Evolutionary conservation across 2,888 invertebrate genomes (phyloP).

Genomic region (Eugnorisma glareosa): DNA sequence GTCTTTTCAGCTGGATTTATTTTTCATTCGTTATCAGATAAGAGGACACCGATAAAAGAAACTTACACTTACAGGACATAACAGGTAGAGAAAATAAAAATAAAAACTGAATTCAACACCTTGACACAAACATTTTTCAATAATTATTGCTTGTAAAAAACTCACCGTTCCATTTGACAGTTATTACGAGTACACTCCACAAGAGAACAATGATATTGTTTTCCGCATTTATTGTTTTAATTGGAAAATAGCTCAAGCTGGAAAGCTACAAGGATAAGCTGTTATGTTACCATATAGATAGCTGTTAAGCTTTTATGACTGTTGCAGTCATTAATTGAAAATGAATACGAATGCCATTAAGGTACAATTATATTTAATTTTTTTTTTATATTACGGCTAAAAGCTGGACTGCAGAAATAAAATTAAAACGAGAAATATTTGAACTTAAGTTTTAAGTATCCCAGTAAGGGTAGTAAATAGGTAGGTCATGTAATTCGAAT

Average conservation of each 20-base stretch:
- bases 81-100: not conserved
- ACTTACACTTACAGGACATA: not conserved
- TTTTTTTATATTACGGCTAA: not conserved
- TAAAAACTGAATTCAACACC: not conserved
- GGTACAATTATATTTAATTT: not conserved
- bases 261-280: not conserved
- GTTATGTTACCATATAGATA: not conserved
- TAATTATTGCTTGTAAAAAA: not conserved
- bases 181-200: slow-evolving; percentile 1
- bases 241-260: slow-evolving; percentile 1
- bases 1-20: no score
- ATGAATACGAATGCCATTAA: not conserved
- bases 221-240: not conserved
- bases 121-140: not conserved
- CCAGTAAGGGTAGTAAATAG: no score
- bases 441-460: no score
- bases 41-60: not conserved
- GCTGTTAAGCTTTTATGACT: not conserved
- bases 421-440: not conserved
- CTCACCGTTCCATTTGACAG: not conserved
- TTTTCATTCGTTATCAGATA: no score
- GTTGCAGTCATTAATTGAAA: not conserved
- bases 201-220: not conserved
- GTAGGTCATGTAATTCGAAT: not conserved
- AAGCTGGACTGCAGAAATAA: not conserved